Evolutionary conservation across 2,888 invertebrate genomes (phyloP).

Genomic region (Nemotelus pantherinus): DNA sequence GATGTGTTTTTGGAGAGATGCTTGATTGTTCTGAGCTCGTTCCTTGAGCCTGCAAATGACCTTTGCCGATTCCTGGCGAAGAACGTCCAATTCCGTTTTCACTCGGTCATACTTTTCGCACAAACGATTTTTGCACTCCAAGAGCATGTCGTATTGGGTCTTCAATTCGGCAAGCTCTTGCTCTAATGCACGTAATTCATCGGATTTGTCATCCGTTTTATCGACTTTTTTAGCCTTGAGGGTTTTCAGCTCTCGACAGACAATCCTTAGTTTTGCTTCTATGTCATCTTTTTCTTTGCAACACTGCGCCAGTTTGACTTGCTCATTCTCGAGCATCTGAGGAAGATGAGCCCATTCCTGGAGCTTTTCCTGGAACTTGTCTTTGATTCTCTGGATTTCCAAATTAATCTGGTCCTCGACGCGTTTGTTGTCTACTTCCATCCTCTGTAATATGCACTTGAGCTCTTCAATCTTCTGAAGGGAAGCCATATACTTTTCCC

Average conservation of each 20-base stretch:
- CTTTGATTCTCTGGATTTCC: slow-evolving; percentile 59
- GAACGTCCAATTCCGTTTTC: slow-evolving; percentile 57
- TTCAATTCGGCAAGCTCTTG: slow-evolving; percentile 25
- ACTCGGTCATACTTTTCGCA: slow-evolving; percentile 58
- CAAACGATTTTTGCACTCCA: slow-evolving; percentile 55
- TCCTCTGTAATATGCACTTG: slow-evolving; percentile 60
- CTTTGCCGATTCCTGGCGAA: slow-evolving; percentile 58
- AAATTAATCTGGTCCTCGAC: slow-evolving; percentile 62
- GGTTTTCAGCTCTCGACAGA: slow-evolving; percentile 61
- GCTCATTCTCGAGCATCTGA: slow-evolving; percentile 58
- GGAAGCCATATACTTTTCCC: slow-evolving; percentile 60
- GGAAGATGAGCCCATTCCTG: slow-evolving; percentile 59
- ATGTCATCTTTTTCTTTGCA: slow-evolving; percentile 58
- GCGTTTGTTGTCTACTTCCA: slow-evolving; percentile 58
- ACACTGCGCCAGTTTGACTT: slow-evolving; percentile 58
- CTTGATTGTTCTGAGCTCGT: slow-evolving; percentile 60
- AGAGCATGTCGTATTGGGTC: slow-evolving; percentile 10
- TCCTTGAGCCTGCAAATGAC: slow-evolving; percentile 61
- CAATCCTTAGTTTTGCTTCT: slow-evolving; percentile 58
- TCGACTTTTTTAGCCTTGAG: slow-evolving; percentile 59
- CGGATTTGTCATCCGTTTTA: slow-evolving; percentile 53
- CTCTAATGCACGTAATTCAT: slow-evolving; percentile 52
- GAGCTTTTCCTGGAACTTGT: slow-evolving; percentile 58
- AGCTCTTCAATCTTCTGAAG: slow-evolving; percentile 62
- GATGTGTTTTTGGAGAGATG: slow-evolving; percentile 60